These are phyloP conservation scores for Poecilia gillii DNA, from an alignment of 2,797 vertebrate genomes.

Conservation along the genomic window DNA sequence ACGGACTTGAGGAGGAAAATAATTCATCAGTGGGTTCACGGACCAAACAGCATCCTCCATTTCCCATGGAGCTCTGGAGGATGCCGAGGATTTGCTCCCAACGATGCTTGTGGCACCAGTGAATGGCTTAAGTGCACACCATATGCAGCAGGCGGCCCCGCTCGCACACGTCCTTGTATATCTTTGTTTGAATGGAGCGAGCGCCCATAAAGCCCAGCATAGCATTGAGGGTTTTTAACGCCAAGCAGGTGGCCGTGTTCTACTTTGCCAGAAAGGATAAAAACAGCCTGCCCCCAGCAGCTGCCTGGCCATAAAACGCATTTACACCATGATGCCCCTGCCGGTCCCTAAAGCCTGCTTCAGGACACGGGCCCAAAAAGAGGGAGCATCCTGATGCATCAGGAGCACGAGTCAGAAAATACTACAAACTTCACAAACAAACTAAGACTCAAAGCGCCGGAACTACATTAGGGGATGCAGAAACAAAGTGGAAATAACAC, in stretches of 20 bases:
- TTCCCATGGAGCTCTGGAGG: constrained; percentile 46
- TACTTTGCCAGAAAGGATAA: constrained; percentile 77
- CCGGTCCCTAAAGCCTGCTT: constrained; percentile 74
- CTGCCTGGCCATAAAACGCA: constrained; percentile 83
- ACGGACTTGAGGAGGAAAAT: constrained; percentile 46
- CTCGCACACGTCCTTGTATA: constrained; percentile 59
- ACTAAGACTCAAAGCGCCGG: background rate
- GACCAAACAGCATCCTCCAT: constrained; percentile 56
- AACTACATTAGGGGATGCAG: too few relatives aligned
- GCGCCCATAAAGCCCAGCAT: constrained; percentile 70
- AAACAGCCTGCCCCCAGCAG: constrained; percentile 76
- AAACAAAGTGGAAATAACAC: too few relatives aligned
- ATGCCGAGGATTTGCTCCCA: constrained; percentile 31
- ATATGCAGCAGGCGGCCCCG: constrained; percentile 64
- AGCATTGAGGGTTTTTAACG: constrained; percentile 68
- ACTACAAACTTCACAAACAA: constrained; percentile 23
- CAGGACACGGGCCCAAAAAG: constrained; percentile 52
- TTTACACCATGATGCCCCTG: constrained; percentile 80
- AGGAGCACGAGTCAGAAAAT: constrained; percentile 41
- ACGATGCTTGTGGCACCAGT: constrained; percentile 54
- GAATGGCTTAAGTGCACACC: constrained; percentile 66
- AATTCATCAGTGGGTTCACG: constrained; percentile 71
- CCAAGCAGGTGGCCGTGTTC: constrained; percentile 81
- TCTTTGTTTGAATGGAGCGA: constrained; percentile 70
- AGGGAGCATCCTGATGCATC: constrained; percentile 37